Evolutionary conservation across 2,113 vertebrate species (phyloP).

Genomic region (Coryphaenoides rupestris): DNA sequence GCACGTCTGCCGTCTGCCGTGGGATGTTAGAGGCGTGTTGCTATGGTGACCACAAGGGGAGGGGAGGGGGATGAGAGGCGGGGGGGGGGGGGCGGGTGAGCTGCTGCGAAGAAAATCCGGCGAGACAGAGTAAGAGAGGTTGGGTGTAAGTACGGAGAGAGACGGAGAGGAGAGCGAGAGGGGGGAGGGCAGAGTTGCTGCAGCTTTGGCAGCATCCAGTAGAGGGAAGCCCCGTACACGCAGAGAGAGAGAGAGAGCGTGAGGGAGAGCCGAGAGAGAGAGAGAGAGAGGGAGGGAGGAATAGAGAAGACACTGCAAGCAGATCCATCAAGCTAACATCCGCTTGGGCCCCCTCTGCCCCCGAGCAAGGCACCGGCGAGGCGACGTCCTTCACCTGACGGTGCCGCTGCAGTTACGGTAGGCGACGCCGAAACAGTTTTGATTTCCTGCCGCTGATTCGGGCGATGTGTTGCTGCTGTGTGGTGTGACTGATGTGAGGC

Average conservation of each 20-base stretch:
- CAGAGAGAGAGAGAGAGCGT: conserved; percentile 19
- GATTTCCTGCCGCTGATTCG: too few relatives aligned
- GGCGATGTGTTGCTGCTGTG: too few relatives aligned
- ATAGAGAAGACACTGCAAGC: neutral
- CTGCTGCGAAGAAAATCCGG: conserved; percentile 33
- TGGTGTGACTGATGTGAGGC: too few relatives aligned
- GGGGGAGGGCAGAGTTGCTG: conserved; percentile 46
- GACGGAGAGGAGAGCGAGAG: conserved; percentile 5
- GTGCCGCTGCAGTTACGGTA: too few relatives aligned
- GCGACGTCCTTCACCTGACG: too few relatives aligned
- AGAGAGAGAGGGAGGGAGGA: neutral
- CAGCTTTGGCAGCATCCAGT: conserved; percentile 56
- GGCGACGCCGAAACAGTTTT: too few relatives aligned
- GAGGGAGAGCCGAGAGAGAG: conserved; percentile 19
- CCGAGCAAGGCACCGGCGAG: too few relatives aligned
- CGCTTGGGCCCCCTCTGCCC: neutral
- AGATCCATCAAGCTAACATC: conserved; percentile 32
- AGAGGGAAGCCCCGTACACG: conserved; percentile 23
- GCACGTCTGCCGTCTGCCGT: conserved; percentile 76
- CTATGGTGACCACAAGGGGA: conserved; percentile 86
- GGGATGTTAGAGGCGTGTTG: conserved; percentile 88
- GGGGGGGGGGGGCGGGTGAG: conserved; percentile 55
- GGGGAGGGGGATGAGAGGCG: conserved; percentile 75
- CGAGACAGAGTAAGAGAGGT: conserved; percentile 46
- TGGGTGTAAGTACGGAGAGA: conserved; percentile 26